A percentile compares a stretch with the other conserved stretches of the same genome.
Evolutionary conservation across 2,113 vertebrate species (phyloP).

Genomic region (Odocoileus virginianus): DNA sequence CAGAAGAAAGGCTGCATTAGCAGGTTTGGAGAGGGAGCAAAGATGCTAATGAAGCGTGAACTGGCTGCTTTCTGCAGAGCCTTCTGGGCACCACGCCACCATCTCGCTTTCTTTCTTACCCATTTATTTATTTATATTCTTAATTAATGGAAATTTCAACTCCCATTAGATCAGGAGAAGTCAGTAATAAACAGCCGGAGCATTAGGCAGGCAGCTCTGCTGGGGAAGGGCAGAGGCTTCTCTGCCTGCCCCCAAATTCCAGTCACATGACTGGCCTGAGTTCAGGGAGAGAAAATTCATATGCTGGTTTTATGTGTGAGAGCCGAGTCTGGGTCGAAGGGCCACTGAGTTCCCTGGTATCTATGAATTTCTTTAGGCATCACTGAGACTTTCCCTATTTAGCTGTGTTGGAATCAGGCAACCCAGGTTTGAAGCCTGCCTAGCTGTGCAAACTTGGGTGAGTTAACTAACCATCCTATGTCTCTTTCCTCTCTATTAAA

Average conservation of each 20-base stretch:
- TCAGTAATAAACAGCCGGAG: slow-evolving; percentile 25
- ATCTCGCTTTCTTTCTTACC: slow-evolving; percentile 60
- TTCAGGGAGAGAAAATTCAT: not conserved
- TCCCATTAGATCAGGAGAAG: slow-evolving; percentile 67
- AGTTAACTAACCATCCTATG: not conserved
- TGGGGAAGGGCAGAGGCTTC: not conserved
- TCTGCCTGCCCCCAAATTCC: not conserved
- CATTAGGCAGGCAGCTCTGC: not conserved
- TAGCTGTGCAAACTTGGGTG: not conserved
- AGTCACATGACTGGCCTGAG: not conserved
- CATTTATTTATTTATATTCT: slow-evolving; percentile 73
- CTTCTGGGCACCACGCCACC: slow-evolving; percentile 69
- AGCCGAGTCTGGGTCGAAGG: rapidly evolving
- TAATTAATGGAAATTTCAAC: slow-evolving; percentile 73
- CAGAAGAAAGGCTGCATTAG: slow-evolving; percentile 65
- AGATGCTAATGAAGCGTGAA: slow-evolving; percentile 75
- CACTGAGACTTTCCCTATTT: not conserved
- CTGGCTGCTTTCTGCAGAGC: slow-evolving; percentile 62
- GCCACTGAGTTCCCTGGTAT: not conserved
- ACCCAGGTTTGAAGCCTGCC: not conserved
- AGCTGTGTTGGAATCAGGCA: not conserved
- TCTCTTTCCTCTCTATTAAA: not conserved
- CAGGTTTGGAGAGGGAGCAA: slow-evolving; percentile 64
- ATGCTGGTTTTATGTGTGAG: not conserved
- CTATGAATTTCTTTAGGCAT: not conserved